Percentiles rank a stretch among this genome's conserved stretches.
These are phyloP conservation scores for Cybosia mesomella DNA, from an alignment of 2,888 invertebrate genomes.

Conservation along the genomic window DNA sequence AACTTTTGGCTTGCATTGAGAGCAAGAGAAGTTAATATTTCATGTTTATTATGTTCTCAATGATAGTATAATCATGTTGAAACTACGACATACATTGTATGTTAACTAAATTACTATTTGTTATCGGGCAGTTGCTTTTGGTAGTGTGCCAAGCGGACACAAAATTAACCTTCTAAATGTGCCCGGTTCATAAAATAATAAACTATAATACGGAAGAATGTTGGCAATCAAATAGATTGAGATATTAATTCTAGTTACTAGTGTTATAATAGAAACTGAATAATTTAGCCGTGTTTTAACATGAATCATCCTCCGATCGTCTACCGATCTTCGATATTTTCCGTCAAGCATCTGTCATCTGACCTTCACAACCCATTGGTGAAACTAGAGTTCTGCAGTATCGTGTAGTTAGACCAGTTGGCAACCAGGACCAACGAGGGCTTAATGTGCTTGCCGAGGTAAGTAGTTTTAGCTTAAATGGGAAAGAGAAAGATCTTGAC, in stretches of 20 bases:
- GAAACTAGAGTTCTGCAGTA: too few relatives aligned
- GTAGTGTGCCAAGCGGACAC: constrained; percentile 41
- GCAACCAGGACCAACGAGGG: too few relatives aligned
- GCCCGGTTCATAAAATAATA: constrained; percentile 35
- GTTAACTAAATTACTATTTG: constrained; percentile 4
- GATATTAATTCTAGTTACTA: neutral
- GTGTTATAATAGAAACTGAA: neutral
- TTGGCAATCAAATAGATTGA: constrained; percentile 10
- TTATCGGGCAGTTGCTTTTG: constrained; percentile 19
- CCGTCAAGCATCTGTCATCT: too few relatives aligned
- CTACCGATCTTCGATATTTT: too few relatives aligned
- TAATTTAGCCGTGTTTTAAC: neutral
- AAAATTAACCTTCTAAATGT: constrained; percentile 19
- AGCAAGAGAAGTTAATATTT: neutral
- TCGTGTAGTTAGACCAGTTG: too few relatives aligned
- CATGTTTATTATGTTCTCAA: neutral
- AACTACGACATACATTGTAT: neutral
- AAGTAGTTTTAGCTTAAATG: too few relatives aligned
- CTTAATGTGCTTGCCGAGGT: too few relatives aligned
- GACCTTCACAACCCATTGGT: too few relatives aligned
- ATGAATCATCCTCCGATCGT: too few relatives aligned
- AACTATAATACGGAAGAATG: constrained; percentile 17
- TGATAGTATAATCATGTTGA: neutral
- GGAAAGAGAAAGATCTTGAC: too few relatives aligned
- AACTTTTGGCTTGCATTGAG: too few relatives aligned